These are phyloP conservation scores for Drosophila funebris DNA, from an alignment of 1,140 invertebrate species.

Conservation along the genomic window DNA sequence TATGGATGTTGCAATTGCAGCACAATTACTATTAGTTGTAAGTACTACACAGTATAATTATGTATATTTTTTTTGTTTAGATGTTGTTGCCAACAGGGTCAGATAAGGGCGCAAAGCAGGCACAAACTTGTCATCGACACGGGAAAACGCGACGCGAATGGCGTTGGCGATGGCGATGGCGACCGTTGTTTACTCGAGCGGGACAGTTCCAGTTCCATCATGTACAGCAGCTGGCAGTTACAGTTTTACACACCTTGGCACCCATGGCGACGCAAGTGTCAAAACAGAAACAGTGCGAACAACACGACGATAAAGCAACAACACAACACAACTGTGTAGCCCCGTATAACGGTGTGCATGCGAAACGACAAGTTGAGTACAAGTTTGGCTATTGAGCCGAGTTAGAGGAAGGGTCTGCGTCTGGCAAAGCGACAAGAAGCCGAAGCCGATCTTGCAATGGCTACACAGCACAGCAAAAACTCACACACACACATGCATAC, in stretches of 20 bases:
- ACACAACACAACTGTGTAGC: constrained; percentile 13
- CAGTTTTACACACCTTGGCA: constrained; percentile 70
- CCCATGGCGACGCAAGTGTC: constrained; percentile 73
- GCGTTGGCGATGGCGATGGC: constrained; percentile 30
- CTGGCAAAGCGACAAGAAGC: constrained; percentile 33
- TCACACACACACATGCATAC: constrained; percentile 9
- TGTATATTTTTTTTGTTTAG: constrained; percentile 34
- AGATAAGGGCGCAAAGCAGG: constrained; percentile 40
- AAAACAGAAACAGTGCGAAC: constrained; percentile 44
- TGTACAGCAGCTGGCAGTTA: constrained; percentile 40
- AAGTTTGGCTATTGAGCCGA: constrained; percentile 27
- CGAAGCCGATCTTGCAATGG: constrained; percentile 59
- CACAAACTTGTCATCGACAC: constrained; percentile 44
- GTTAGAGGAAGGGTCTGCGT: constrained; percentile 10
- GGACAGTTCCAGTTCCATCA: constrained; percentile 41
- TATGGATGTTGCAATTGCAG: constrained; percentile 17
- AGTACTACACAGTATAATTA: constrained; percentile 36
- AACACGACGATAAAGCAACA: constrained; percentile 7
- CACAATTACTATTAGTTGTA: constrained; percentile 35
- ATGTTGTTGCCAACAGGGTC: constrained; percentile 44
- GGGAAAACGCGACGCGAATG: constrained; percentile 58
- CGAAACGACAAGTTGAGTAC: constrained; percentile 51
- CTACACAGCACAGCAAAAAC: constrained; percentile 14
- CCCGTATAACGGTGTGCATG: constrained; percentile 65
- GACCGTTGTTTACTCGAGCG: constrained; percentile 70